A percentile compares a stretch with the other conserved stretches of the same genome.
Evolutionary conservation across 2,113 vertebrate species (phyloP).

Genomic region (Dipodomys spectabilis): DNA sequence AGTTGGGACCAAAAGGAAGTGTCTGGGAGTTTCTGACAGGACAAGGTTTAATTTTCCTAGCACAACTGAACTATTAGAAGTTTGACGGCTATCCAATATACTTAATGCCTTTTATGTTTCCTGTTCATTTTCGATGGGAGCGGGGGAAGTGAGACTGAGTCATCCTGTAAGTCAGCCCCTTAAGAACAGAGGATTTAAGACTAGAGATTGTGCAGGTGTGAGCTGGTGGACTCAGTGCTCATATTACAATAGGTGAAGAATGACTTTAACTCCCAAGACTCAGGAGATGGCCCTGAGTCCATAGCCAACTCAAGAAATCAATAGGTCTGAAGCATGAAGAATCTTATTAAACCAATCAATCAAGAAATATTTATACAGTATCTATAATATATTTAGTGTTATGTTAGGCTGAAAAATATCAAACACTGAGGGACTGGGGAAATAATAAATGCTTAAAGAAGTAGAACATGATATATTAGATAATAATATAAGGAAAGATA

Average conservation of each 20-base stretch:
- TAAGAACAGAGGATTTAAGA: constrained; percentile 47
- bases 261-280: constrained; percentile 50
- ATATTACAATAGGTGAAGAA: constrained; percentile 34
- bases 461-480: background rate
- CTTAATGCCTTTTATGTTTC: constrained; percentile 65
- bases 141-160: constrained; percentile 37
- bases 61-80: constrained; percentile 55
- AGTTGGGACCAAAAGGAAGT: constrained; percentile 55
- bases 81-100: constrained; percentile 57
- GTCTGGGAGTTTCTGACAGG: constrained; percentile 49
- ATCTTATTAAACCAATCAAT: constrained; percentile 64
- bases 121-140: constrained; percentile 56
- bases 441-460: constrained; percentile 37
- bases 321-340: constrained; percentile 1
- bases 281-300: background rate
- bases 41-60: constrained; percentile 59
- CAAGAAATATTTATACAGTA: constrained; percentile 54
- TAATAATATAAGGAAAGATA: background rate
- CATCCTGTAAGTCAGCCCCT: constrained; percentile 32
- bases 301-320: constrained; percentile 10
- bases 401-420: constrained; percentile 25
- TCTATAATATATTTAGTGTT: background rate
- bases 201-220: constrained; percentile 28
- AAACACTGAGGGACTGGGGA: background rate
- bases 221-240: constrained; percentile 3